These are phyloP conservation scores for Micropoecilia bifurca DNA, from an alignment of 2,797 vertebrate genomes.

Conservation along the genomic window DNA sequence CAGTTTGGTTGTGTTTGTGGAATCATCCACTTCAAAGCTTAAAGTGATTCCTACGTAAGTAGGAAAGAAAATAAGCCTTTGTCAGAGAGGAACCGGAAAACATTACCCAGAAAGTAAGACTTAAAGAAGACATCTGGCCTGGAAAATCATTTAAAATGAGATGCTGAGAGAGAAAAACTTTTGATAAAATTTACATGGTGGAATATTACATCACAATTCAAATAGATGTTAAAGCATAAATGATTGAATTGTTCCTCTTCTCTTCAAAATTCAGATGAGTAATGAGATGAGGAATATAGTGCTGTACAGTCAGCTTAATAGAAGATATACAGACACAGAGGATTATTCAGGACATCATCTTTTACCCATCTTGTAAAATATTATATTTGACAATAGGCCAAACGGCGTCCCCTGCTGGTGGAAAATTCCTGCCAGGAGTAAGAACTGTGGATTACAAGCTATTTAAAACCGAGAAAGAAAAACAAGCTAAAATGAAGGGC, in stretches of 20 bases:
- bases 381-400: slow-evolving; percentile 37
- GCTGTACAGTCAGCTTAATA: slow-evolving; percentile 3
- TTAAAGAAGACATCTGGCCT: slow-evolving; percentile 42
- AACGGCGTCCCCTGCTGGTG: slow-evolving; percentile 65
- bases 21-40: slow-evolving; percentile 62
- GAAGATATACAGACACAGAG: neutral
- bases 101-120: slow-evolving; percentile 39
- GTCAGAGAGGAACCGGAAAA: slow-evolving; percentile 37
- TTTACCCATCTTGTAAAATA: slow-evolving; percentile 17
- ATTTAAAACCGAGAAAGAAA: slow-evolving; percentile 54
- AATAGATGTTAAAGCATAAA: neutral
- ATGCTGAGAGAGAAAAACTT: slow-evolving; percentile 3
- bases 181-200: slow-evolving; percentile 1
- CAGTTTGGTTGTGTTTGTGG: slow-evolving; percentile 54
- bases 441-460: slow-evolving; percentile 22
- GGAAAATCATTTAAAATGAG: slow-evolving; percentile 37
- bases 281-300: neutral
- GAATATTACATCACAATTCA: neutral
- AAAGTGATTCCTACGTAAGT: slow-evolving; percentile 50
- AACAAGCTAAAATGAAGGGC: slow-evolving; percentile 38
- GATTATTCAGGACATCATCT: slow-evolving; percentile 30
- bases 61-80: slow-evolving; percentile 46
- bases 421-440: slow-evolving; percentile 34
- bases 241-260: neutral
- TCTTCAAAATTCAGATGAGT: slow-evolving; percentile 12